Evolutionary conservation across 1,140 invertebrate species (phyloP), one percentile per base, ranked within the genome.

Genomic region (Aphelenchoides besseyi): DNA sequence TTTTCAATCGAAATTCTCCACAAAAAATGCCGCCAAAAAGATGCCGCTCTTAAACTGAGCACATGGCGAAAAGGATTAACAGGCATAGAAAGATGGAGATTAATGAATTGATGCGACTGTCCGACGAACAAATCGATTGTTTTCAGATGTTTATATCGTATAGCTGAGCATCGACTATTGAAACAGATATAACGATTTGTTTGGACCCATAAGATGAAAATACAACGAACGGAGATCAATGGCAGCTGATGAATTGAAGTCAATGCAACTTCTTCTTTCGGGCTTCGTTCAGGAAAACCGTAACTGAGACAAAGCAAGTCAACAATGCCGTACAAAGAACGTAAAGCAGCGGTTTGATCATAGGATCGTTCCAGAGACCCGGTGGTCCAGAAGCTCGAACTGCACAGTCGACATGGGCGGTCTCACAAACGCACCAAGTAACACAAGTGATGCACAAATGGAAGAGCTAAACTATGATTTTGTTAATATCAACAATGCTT

Each of bases 381-480:
- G 36, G 12, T 30, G 30, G 32, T 29, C 63, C 63, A 8, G 12
- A 16, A 18, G 48, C 23, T 66, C 63, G 30, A 12, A 16, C 28
- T 16, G 36, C 0, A 35, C 67, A 69, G 54, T 80, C 78, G 1
- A 53, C 12, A 29, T 75, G 32, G 54, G 75, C 78, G 1, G 75
- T 69, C 18, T 80, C 68, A 36, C 69, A 74, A 12, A 80, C 53
- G 67, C 78, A 74, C 78, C 78, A 79, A 9, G 75, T 73, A 8
- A 79, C 78, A 71, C 77, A 74, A 18, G 68, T 57, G 23, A 79
- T 74, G 72, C 78, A 79, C 18, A 79, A 23, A 57, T 79, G 78
- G 66, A 79, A 79, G 9, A 79, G 18, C 78, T 79, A 30, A 61
- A 69, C 66, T n/a, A 69, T 18, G 32, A 70, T 29, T 18, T 2